Percentiles rank a stretch among this genome's conserved stretches.
Conservation (phyloP, 2,797 vertebrate species). For the Anniella stebbinsi region DNA sequence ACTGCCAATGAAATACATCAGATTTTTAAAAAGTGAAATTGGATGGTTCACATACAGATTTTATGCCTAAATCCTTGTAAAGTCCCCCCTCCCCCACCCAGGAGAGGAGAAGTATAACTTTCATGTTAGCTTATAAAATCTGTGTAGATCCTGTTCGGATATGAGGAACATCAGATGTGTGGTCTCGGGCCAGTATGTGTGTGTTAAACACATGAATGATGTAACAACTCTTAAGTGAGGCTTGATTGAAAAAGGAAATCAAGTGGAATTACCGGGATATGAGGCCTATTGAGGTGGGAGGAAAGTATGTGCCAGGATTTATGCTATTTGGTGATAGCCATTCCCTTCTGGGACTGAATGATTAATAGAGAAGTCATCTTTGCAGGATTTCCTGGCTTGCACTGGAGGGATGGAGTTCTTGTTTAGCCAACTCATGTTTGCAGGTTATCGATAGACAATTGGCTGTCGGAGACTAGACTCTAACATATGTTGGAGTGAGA, state of each 20-base stretch:
- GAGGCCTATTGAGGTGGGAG: constrained; percentile 50
- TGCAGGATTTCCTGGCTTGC: constrained; percentile 49
- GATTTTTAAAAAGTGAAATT: background rate
- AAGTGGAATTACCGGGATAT: constrained; percentile 55
- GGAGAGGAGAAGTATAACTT: background rate
- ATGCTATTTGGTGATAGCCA: constrained; percentile 53
- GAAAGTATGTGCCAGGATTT: constrained; percentile 49
- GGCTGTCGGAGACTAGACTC: background rate
- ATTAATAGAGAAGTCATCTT: constrained; percentile 51
- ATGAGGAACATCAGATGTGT: background rate
- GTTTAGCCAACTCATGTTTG: constrained; percentile 7
- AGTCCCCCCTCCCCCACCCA: background rate
- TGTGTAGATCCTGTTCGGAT: constrained; percentile 4
- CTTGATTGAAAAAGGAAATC: constrained; percentile 64
- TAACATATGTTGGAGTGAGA: constrained; percentile 22
- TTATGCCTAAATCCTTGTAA: background rate
- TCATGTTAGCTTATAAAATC: constrained; percentile 1
- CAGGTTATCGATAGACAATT: constrained; percentile 7
- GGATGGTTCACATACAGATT: background rate
- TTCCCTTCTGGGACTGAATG: constrained; percentile 1
- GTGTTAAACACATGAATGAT: constrained; percentile 39
- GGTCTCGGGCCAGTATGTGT: constrained; percentile 17
- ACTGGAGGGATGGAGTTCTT: constrained; percentile 7
- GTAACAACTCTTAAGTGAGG: constrained; percentile 17
- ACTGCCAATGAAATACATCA: background rate